A percentile compares a stretch with the other conserved stretches of the same genome.
Conservation (phyloP, 2,888 invertebrate species). For the Drosophila tanythrix region DNA sequence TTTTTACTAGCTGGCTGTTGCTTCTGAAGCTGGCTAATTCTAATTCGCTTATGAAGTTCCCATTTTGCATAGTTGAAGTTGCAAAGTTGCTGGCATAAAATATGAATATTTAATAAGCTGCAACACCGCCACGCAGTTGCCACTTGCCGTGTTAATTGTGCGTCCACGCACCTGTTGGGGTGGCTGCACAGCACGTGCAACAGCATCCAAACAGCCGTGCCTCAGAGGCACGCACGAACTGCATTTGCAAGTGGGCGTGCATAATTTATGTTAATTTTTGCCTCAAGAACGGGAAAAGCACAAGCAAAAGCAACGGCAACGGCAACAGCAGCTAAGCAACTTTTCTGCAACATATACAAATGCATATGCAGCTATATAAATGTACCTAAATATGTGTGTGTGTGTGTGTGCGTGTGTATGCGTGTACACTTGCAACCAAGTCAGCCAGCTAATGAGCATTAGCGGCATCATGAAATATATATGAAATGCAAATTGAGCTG, state of each 20-base stretch:
- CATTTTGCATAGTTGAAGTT: conserved; percentile 69
- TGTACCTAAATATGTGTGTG: neutral
- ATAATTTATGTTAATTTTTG: conserved; percentile 78
- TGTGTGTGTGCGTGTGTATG: conserved; percentile 2
- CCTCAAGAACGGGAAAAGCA: conserved; percentile 59
- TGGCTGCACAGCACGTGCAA: conserved; percentile 19
- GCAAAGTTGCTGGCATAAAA: conserved; percentile 55
- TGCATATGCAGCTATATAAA: conserved; percentile 9
- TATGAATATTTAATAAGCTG: conserved; percentile 78
- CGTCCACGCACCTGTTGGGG: conserved; percentile 65
- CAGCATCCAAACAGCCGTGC: conserved; percentile 9
- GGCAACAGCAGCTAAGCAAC: conserved; percentile 40
- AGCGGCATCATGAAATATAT: conserved; percentile 41
- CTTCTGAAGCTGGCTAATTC: conserved; percentile 62
- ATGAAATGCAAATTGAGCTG: conserved; percentile 44
- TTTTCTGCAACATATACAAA: conserved; percentile 47
- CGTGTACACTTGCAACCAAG: conserved; percentile 28
- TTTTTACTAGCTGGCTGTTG: conserved; percentile 13
- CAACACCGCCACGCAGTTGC: conserved; percentile 26
- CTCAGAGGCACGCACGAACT: conserved; percentile 69
- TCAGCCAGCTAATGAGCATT: conserved; percentile 60
- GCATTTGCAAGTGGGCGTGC: conserved; percentile 79
- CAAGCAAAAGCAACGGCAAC: conserved; percentile 25
- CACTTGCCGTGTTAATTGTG: conserved; percentile 73
- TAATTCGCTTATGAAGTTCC: conserved; percentile 73